These are phyloP conservation scores for Lutraria rhynchaena DNA, from an alignment of 1,140 invertebrate species.

Conservation along the genomic window DNA sequence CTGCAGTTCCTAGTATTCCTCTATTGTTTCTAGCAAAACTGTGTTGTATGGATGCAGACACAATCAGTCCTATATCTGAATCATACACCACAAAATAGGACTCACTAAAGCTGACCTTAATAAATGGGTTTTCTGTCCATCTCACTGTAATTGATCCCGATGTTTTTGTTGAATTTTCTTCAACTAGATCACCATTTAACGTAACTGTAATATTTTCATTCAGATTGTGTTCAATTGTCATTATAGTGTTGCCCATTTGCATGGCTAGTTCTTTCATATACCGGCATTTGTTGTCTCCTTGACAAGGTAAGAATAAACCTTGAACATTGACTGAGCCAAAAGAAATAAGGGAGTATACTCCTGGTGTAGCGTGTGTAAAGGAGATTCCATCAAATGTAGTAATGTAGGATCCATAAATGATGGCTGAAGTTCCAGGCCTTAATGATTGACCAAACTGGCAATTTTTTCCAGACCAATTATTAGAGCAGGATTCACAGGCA, in stretches of 20 bases:
- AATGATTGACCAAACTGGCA: constrained; percentile 60
- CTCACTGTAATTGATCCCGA: neutral
- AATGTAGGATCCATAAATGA: constrained; percentile 59
- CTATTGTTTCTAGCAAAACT: constrained; percentile 1
- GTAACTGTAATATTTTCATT: constrained; percentile 17
- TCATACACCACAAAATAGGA: constrained; percentile 28
- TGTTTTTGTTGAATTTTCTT: neutral
- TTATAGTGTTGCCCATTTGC: neutral
- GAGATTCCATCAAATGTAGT: constrained; percentile 63
- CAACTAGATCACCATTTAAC: neutral
- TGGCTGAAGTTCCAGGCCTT: constrained; percentile 1
- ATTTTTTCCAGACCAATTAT: constrained; percentile 59
- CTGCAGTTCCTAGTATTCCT: constrained; percentile 27
- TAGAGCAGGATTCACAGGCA: constrained; percentile 61
- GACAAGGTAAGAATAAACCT: constrained; percentile 64
- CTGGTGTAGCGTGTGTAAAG: constrained; percentile 53
- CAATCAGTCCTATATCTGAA: constrained; percentile 30
- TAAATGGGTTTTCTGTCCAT: constrained; percentile 25
- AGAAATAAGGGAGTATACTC: constrained; percentile 57
- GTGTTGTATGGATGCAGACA: constrained; percentile 13
- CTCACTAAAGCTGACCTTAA: constrained; percentile 7
- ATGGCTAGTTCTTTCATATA: constrained; percentile 37
- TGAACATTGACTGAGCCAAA: constrained; percentile 39
- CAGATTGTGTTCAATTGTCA: constrained; percentile 31
- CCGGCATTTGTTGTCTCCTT: constrained; percentile 49